Base-by-base conservation (phyloP, 2,113 vertebrate genomes). In the Asarcornis scutulata region DNA sequence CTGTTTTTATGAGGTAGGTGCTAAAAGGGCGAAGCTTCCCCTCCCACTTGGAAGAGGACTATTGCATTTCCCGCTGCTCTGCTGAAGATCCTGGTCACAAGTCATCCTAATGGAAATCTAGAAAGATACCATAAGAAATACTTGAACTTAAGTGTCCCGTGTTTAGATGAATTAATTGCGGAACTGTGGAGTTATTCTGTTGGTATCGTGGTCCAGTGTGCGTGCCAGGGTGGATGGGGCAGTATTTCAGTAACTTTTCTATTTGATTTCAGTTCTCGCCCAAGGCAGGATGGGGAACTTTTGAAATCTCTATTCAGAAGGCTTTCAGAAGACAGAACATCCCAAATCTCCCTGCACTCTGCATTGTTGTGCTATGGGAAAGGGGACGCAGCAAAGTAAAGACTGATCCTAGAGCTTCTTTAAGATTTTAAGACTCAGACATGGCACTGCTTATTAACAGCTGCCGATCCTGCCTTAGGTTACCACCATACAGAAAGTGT, bases 401-500 rank as follows among this genome's bases (percentile, higher is more conserved):
- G 52, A 5, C 25, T 7, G 69, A 75, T 58, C 31, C 52, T 13
- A 22, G 16, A 36, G 8, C 60, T 72, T 32, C 23, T 9, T 71
- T n/a, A 63, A 40, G 50, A 8, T 2, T 0, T 22, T 11, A 34
- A 13, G 34, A 7, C n/a, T 32, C 22, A 2, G 72, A n/a, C 18
- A 26, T 9, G 8, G 10, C 0, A 0, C 3, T 44, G 78, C 23
- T 55, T 40, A 4, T 0, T 18, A 44, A 22, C 8, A 34, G 75
- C 60, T 29, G n/a, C 31, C 42, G 11, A 27, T 42, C 15, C 42
- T 52, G 53, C 29, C 48, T 58, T 15, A 1, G 2, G 29, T 1
- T 6, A 3, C 3, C 22, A 0, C 62, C 4, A 4, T 21, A 10
- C 40, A 36, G 20, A 23, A 46, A 3, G 6, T 2, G 9, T 13